Evolutionary conservation across 2,888 invertebrate species (phyloP), one percentile per base, ranked within the genome.

Genomic region (Itoplectis maculator): DNA sequence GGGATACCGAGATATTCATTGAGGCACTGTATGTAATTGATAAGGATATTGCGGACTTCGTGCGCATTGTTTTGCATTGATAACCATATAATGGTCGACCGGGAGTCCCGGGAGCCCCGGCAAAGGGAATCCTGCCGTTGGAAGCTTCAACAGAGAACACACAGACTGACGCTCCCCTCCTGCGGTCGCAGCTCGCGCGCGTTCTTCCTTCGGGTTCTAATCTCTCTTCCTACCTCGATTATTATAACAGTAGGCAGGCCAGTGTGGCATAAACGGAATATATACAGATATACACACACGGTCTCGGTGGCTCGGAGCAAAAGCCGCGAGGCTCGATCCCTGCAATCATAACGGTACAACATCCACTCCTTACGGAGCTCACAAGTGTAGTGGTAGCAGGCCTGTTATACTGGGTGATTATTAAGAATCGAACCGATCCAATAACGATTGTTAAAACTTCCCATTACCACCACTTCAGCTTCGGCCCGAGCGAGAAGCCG

Each of bases 331-430:
- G 77, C 72, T 86, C 86, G 88, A 87, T 88, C 86, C 86, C 85
- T 83, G 88, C 90, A 89, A 91, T 91, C 89, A 88, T 92, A 92
- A 92, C 92, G 92, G 92, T 91, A 91, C 88, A 78, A 83, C 88
- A 89, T 90, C 89, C 89, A 91, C 90, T 90, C 88, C 88, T 87
- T 87, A 85, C 82, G 73, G 65, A 86, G 85, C 56, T n/a, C 47
- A 54, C 75, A 59, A 84, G 75, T 75, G 45, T 76, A 84, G 79
- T 69, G 79, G 73, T 79, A 81, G 70, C 35, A n/a, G 47, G 66
- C 63, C 69, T 82, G 82, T 83, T 86, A 81, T 86, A 86, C 86
- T 69, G 81, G 81, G 78, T 86, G 86, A 87, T 85, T 88, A 86
- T 87, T 87, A 77, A 83, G 83, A 80, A 83, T 74, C 76, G 79